Percentiles rank a stretch among this genome's conserved stretches.
These are phyloP conservation scores for Pseudachorutes palmiensis DNA, from an alignment of 1,140 invertebrate species.

Conservation along the genomic window DNA sequence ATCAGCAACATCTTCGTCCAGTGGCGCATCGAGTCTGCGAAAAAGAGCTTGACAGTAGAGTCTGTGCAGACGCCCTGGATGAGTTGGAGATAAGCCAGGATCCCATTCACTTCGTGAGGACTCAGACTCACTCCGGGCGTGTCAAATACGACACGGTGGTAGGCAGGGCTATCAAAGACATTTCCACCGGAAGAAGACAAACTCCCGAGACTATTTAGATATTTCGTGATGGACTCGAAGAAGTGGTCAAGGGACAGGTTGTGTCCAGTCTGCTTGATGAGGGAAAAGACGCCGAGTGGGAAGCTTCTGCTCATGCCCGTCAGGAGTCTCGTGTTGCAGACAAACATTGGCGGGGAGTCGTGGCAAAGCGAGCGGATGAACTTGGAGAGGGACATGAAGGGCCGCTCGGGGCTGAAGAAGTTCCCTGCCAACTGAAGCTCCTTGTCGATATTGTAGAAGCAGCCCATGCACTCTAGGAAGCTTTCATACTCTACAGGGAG, in stretches of 20 bases:
- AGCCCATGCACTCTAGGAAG: constrained; percentile 28
- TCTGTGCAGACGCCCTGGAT: constrained; percentile 19
- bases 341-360: constrained; percentile 72
- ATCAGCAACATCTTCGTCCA: constrained; percentile 25
- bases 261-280: constrained; percentile 65
- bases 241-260: constrained; percentile 78
- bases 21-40: constrained; percentile 19
- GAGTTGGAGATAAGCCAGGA: constrained; percentile 28
- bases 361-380: constrained; percentile 78
- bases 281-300: constrained; percentile 69
- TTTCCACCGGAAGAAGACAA: constrained; percentile 8
- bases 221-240: constrained; percentile 71
- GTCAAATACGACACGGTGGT: constrained; percentile 11
- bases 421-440: constrained; percentile 19
- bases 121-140: constrained; percentile 23
- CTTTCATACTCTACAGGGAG: constrained; percentile 31
- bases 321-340: constrained; percentile 79
- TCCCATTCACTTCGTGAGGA: constrained; percentile 23
- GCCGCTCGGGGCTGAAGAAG: constrained; percentile 21
- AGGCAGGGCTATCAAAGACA: constrained; percentile 38
- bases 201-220: constrained; percentile 46
- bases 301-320: constrained; percentile 65
- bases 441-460: constrained; percentile 25
- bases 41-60: constrained; percentile 16
- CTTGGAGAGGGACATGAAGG: constrained; percentile 62